phyloP scores from a whole-genome alignment of 92 coral and sea anemone genomes.

The Scolanthus callimorphus region DNA sequence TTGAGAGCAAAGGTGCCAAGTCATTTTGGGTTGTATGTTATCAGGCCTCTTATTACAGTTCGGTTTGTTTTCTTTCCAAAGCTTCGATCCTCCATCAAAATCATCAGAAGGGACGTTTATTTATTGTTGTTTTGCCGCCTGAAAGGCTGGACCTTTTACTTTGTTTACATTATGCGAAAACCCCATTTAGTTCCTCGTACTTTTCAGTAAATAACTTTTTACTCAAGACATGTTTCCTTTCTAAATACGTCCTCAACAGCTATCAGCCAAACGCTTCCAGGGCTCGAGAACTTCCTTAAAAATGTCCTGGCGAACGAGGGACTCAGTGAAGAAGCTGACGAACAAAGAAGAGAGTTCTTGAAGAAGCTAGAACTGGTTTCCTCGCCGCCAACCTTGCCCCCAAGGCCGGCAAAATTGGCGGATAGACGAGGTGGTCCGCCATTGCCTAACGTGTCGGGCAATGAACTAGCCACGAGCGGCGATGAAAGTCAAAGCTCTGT shows the following conservation, averaged over 20 bases:
- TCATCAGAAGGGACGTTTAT: not conserved
- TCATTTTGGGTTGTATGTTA: too few relatives aligned
- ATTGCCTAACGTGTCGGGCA: conserved; percentile 50
- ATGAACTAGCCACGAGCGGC: conserved; percentile 9
- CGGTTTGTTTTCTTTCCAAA: conserved; percentile 1
- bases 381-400: conserved; percentile 84
- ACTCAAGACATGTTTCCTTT: not conserved
- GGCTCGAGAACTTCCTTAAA: conserved; percentile 77
- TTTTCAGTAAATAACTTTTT: not conserved
- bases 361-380: conserved; percentile 69
- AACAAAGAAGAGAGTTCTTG: conserved; percentile 84
- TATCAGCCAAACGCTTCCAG: conserved; percentile 91
- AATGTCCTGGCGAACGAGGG: conserved; percentile 89
- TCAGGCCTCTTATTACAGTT: too few relatives aligned
- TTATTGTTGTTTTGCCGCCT: not conserved
- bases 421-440: conserved; percentile 7
- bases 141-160: not conserved
- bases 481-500: conserved; percentile 9
- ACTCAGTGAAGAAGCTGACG: conserved; percentile 85
- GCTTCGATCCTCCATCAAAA: not conserved
- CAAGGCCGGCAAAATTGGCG: conserved; percentile 70
- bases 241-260: conserved; percentile 52
- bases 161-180: not conserved
- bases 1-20: too few relatives aligned
- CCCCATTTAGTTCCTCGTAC: not conserved